These are phyloP conservation scores for Diorhabda elongata DNA, from an alignment of 1,140 invertebrate genomes.

Conservation along the genomic window DNA sequence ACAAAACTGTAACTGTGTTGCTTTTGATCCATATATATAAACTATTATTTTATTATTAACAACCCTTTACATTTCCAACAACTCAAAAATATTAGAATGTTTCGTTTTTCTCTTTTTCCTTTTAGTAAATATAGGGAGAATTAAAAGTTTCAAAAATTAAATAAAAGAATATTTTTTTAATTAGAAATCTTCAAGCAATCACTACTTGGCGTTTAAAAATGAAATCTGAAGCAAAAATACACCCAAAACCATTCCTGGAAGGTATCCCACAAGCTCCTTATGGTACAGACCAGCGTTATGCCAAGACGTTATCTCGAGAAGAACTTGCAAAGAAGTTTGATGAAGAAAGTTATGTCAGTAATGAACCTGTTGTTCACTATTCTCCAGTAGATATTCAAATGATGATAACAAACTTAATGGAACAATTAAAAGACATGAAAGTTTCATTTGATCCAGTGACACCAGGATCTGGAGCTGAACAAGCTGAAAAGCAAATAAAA, in stretches of 20 bases:
- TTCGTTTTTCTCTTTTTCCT: too few species aligned
- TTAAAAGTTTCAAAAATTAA: too few species aligned
- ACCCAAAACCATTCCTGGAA: slow-evolving; percentile 20
- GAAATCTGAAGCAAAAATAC: slow-evolving; percentile 18
- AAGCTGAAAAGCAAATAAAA: slow-evolving; percentile 37
- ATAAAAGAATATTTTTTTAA: not conserved
- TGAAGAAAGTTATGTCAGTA: slow-evolving; percentile 13
- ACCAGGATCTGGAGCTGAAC: slow-evolving; percentile 33
- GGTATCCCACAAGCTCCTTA: slow-evolving; percentile 21
- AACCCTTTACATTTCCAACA: too few species aligned
- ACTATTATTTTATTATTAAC: too few species aligned
- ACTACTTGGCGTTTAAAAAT: slow-evolving; percentile 35
- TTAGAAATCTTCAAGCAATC: slow-evolving; percentile 36
- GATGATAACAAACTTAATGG: slow-evolving; percentile 38
- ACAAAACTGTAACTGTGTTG: too few species aligned
- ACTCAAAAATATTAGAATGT: too few species aligned
- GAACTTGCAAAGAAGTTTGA: slow-evolving; percentile 33
- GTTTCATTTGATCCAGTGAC: slow-evolving; percentile 26
- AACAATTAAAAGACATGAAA: slow-evolving; percentile 37
- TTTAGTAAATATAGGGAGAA: too few species aligned
- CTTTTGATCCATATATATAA: too few species aligned
- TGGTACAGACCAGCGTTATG: slow-evolving; percentile 26
- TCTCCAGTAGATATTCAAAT: slow-evolving; percentile 30
- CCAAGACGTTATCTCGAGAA: slow-evolving; percentile 32
- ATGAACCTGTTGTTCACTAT: slow-evolving; percentile 6